Percentiles rank a stretch among this genome's conserved stretches.
Conservation (phyloP, 2,797 vertebrate genomes). For the Acipenser transmontanus region DNA sequence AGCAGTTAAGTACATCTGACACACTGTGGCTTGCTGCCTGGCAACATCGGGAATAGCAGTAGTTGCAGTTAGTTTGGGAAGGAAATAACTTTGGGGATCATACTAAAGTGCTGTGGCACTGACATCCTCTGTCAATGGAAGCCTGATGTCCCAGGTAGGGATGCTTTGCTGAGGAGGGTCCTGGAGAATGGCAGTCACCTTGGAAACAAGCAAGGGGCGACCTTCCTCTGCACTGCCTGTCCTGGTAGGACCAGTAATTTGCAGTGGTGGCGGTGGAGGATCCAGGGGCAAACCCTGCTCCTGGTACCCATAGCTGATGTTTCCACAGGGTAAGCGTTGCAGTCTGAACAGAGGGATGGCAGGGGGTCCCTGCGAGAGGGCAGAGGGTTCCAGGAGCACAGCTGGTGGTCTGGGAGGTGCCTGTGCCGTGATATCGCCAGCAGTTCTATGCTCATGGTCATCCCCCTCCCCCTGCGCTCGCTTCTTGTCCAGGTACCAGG, state of each 20-base stretch:
- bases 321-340: slow-evolving; percentile 91
- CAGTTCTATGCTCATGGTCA: background rate
- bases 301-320: slow-evolving; percentile 91
- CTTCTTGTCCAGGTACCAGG: slow-evolving; percentile 89
- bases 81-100: background rate
- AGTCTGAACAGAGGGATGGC: slow-evolving; percentile 90
- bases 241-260: slow-evolving; percentile 12
- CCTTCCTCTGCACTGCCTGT: slow-evolving; percentile 55
- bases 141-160: slow-evolving; percentile 27
- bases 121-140: slow-evolving; percentile 68
- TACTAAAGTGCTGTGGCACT: slow-evolving; percentile 67
- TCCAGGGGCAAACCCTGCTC: slow-evolving; percentile 81
- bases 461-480: slow-evolving; percentile 50
- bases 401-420: slow-evolving; percentile 37
- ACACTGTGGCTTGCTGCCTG: no score
- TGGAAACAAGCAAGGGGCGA: slow-evolving; percentile 71
- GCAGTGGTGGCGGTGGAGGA: no score
- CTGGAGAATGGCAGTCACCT: slow-evolving; percentile 66
- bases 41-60: no score
- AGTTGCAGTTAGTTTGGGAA: no score
- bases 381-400: slow-evolving; percentile 83
- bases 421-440: slow-evolving; percentile 27
- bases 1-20: no score
- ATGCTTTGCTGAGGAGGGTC: slow-evolving; percentile 40
- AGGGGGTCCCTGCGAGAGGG: slow-evolving; percentile 52